Evolutionary conservation across 2,797 vertebrate genomes (phyloP).

Genomic region (Chaetophractus vellerosus): DNA sequence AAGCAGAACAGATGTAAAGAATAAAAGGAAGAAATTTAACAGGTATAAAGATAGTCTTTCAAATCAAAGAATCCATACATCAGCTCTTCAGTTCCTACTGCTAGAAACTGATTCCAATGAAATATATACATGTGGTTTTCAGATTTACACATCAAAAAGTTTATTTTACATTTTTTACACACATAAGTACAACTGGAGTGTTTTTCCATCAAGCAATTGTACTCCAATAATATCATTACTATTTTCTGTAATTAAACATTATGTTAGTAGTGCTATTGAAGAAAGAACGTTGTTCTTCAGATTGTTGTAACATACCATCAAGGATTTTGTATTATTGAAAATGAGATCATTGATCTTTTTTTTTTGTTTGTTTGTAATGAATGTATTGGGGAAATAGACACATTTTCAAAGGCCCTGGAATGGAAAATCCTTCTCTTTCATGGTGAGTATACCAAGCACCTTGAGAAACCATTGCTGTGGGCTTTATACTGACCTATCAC

Average conservation of each 20-base stretch:
- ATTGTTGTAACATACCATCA: neutral
- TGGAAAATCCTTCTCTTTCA: slow-evolving; percentile 49
- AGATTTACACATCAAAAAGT: neutral
- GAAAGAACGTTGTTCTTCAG: neutral
- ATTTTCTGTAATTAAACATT: slow-evolving; percentile 2
- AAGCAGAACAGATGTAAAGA: neutral
- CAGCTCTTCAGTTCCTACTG: neutral
- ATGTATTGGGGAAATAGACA: neutral
- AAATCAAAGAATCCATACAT: slow-evolving; percentile 1
- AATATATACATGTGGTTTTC: neutral
- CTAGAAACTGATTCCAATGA: neutral
- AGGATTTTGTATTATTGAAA: slow-evolving; percentile 52
- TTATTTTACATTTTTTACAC: neutral
- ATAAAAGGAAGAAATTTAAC: neutral
- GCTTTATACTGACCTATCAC: slow-evolving; percentile 70
- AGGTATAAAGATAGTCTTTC: neutral
- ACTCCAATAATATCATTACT: neutral
- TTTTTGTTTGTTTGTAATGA: slow-evolving; percentile 1
- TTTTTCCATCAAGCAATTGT: neutral
- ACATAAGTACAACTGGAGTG: neutral
- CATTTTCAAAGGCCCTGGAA: slow-evolving; percentile 54
- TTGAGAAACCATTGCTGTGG: slow-evolving; percentile 7
- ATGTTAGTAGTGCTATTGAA: neutral
- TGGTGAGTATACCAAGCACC: neutral
- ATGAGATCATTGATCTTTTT: slow-evolving; percentile 3